Evolutionary conservation across 2,797 vertebrate species (phyloP).

Genomic region (Microchirus variegatus): DNA sequence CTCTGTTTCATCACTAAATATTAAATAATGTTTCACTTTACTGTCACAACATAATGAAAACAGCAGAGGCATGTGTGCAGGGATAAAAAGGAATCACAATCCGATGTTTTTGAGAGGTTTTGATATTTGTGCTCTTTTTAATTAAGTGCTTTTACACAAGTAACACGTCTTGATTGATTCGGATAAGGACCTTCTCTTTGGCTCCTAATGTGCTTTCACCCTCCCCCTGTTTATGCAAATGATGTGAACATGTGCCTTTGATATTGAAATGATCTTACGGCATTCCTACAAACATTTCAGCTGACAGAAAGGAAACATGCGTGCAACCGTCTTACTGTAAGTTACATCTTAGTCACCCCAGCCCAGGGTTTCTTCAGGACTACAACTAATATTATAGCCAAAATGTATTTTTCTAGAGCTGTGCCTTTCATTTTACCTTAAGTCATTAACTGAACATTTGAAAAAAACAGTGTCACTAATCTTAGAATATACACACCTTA

Average conservation of each 20-base stretch:
- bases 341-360: slow-evolving; percentile 28
- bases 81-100: slow-evolving; percentile 73
- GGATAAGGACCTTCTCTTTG: slow-evolving; percentile 73
- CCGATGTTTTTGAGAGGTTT: slow-evolving; percentile 66
- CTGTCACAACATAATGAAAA: slow-evolving; percentile 74
- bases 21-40: slow-evolving; percentile 73
- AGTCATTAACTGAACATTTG: too few species aligned
- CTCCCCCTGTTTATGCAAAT: slow-evolving; percentile 77
- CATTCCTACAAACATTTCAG: slow-evolving; percentile 68
- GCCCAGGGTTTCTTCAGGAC: slow-evolving; percentile 17
- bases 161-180: slow-evolving; percentile 74
- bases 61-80: slow-evolving; percentile 44
- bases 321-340: slow-evolving; percentile 44
- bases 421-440: too few species aligned
- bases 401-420: background rate
- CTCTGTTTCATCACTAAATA: slow-evolving; percentile 72
- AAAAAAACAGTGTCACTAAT: too few species aligned
- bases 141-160: slow-evolving; percentile 65
- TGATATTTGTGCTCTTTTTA: slow-evolving; percentile 68
- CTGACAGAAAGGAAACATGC: slow-evolving; percentile 38
- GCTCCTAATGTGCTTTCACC: slow-evolving; percentile 54
- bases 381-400: slow-evolving; percentile 1
- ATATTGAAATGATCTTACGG: slow-evolving; percentile 79
- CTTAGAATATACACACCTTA: too few species aligned
- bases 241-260: slow-evolving; percentile 72